Evolutionary conservation across 2,797 vertebrate species (phyloP).

Genomic region (Clarias platycephalus): DNA sequence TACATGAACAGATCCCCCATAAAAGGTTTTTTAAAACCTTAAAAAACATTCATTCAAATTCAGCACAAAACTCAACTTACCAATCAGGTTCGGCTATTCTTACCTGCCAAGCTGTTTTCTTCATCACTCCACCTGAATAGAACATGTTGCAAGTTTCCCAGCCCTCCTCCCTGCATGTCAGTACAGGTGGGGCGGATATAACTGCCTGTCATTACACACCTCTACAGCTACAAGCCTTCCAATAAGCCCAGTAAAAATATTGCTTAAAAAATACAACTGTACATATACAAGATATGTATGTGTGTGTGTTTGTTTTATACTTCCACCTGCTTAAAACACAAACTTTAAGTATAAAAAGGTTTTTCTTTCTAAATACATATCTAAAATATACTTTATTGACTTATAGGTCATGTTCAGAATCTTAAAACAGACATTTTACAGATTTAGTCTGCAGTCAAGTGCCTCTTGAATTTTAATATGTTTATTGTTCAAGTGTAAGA

Average conservation of each 20-base stretch:
- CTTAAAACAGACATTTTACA: background rate
- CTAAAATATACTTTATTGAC: no score
- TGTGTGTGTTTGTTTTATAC: background rate
- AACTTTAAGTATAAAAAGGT: background rate
- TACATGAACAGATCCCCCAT: background rate
- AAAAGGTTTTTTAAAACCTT: background rate
- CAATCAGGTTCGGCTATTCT: background rate
- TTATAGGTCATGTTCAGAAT: background rate
- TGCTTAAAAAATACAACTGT: background rate
- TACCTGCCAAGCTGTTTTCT: background rate
- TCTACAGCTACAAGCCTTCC: background rate
- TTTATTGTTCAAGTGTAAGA: background rate
- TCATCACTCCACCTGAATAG: background rate
- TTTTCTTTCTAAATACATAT: background rate
- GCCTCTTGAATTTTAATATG: slow-evolving; percentile 1
- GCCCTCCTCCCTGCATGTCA: slow-evolving; percentile 1
- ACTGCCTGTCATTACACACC: background rate
- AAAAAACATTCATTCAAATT: no score
- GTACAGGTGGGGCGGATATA: background rate
- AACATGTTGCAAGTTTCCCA: background rate
- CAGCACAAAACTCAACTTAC: background rate
- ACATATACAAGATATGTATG: background rate
- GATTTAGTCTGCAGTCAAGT: background rate
- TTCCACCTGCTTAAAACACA: background rate
- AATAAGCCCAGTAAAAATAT: background rate